Evolutionary conservation across 1,140 invertebrate species (phyloP).

Genomic region (Trichomalopsis sarcophagae): DNA sequence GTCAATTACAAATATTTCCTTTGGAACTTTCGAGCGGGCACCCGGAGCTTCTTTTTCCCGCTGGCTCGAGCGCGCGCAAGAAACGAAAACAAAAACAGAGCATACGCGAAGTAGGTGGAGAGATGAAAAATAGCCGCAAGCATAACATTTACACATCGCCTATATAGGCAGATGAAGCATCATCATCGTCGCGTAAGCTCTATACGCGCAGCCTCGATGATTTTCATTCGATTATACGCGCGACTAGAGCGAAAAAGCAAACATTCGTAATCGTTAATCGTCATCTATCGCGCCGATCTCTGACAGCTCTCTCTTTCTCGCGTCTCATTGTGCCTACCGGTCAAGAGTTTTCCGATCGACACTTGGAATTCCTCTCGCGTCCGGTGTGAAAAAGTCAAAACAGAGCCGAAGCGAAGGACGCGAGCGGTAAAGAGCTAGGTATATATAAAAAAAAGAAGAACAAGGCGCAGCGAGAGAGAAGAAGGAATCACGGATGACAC

Average conservation of each 20-base stretch:
- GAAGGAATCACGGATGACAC: slow-evolving; percentile 36
- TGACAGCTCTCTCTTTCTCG: neutral
- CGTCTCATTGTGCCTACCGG: neutral
- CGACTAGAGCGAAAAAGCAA: neutral
- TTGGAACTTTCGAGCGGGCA: slow-evolving; percentile 24
- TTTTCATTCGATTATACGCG: neutral
- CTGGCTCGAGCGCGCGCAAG: neutral
- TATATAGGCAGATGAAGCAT: neutral
- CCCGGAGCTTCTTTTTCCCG: neutral
- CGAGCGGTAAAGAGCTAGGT: neutral
- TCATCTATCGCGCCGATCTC: neutral
- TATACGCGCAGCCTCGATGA: neutral
- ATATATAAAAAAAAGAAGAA: neutral
- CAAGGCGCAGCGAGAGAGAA: neutral
- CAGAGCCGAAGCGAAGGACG: neutral
- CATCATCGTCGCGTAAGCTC: neutral
- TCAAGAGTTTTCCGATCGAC: neutral
- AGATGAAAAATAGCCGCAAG: slow-evolving; percentile 31
- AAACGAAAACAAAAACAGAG: slow-evolving; percentile 35
- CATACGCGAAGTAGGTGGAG: neutral
- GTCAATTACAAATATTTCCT: slow-evolving; percentile 45
- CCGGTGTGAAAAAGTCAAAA: neutral
- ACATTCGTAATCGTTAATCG: neutral
- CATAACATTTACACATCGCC: neutral
- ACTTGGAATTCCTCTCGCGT: neutral